Base-by-base conservation (phyloP, 2,797 vertebrate species). In the Pangasius sanitwongsei region DNA sequence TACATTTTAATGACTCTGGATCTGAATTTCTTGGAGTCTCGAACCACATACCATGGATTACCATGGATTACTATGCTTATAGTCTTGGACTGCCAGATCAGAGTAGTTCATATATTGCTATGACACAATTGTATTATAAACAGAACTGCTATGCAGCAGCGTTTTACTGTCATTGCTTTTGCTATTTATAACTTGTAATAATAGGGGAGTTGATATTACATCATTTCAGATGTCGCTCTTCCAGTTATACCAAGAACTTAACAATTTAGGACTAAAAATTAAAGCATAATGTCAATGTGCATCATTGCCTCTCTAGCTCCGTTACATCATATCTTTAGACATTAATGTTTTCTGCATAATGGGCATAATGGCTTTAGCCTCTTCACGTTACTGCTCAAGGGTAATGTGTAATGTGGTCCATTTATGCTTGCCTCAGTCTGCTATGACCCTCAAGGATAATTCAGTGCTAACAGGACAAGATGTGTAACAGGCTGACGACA, bases 101-200 rank as follows among this genome's bases (percentile, higher is more conserved):
- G 90, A 91, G 89, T 91, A 91, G 95, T 92, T 94, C 93, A 87
- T 89, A 93, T 91, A 93, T 86, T n/a, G 67, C 91, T 86, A 90
- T 91, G 91, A 94, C 93, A 96, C 95, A 44, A 95, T 57, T 23
- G 50, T 95, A 93, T 96, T 87, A 95, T 95, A 95, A 93, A 96
- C 94, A 93, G 28, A 61, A 25, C 55, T 5, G 5, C 5, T 83
- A 28, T 57, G 12, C 53, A 94, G 95, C 95, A 96, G 95, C 95
- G 96, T 96, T 93, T 94, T 94, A 94, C 94, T 94, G 94, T 96
- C 94, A 95, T 95, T 96, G 94, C 95, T 95, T 96, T 95, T 94
- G 94, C 94, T 95, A 93, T 92, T 93, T 92, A 63, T 44, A 37
- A 44, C 23, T 3, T 44, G 12, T 63, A 7, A 28, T 91, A 87